A percentile compares a stretch with the other conserved stretches of the same genome.
phyloP scores from a whole-genome alignment of 1,140 invertebrate genomes.

The Ceratina japonica region DNA sequence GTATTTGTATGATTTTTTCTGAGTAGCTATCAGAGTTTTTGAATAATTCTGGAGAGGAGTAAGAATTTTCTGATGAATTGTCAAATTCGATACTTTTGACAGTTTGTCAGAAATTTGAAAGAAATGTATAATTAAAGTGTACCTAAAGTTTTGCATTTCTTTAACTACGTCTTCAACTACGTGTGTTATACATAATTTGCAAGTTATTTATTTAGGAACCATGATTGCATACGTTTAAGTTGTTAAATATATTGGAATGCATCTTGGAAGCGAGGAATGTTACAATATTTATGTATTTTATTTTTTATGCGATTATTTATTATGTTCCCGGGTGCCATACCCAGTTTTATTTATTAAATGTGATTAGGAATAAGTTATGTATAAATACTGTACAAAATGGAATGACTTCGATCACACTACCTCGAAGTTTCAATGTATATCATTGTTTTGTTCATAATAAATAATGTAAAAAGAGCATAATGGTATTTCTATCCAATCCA shows the following conservation, averaged over 20 bases:
- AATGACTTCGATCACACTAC: conserved; percentile 31
- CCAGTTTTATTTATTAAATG: conserved; percentile 50
- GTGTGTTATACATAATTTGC: background rate
- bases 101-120: conserved; percentile 31
- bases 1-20: background rate
- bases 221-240: too few relatives aligned
- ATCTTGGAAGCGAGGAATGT: background rate
- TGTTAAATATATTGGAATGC: background rate
- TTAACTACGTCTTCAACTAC: background rate
- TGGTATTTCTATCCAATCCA: background rate
- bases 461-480: background rate
- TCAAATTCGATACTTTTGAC: conserved; percentile 46
- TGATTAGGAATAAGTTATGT: conserved; percentile 25
- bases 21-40: background rate
- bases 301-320: conserved; percentile 49
- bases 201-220: background rate
- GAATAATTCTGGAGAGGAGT: background rate
- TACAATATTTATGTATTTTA: conserved; percentile 37
- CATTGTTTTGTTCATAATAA: conserved; percentile 39
- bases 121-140: background rate
- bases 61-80: conserved; percentile 48
- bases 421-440: conserved; percentile 34
- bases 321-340: conserved; percentile 73
- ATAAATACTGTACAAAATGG: conserved; percentile 34
- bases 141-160: background rate